Evolutionary conservation across 1,140 invertebrate species (phyloP), one percentile per base, ranked within the genome.

Genomic region (Propsilocerus akamusi): DNA sequence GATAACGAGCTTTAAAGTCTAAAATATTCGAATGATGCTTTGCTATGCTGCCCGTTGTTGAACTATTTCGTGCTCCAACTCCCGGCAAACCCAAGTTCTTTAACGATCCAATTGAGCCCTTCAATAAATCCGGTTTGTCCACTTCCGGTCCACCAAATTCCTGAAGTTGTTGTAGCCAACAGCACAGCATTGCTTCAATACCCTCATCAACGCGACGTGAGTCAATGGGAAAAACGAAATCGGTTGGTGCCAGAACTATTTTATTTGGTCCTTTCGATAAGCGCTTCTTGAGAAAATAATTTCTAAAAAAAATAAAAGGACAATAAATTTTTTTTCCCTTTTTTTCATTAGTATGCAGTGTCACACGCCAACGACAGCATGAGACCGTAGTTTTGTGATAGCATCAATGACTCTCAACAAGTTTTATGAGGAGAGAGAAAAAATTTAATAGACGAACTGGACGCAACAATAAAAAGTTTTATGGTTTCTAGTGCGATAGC

Each of bases 111-210:
- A 80, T 75, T 7, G 83, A 83, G 2, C 80, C 81, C 59, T 83
- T 81, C 0, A 88, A 69, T 34, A 87, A 65, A 63, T 87, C 86
- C 0, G 86, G 84, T 54, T 84, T 86, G 50, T 86, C 84, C 11
- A 81, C 78, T 63, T 83, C 81, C 0, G 81, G 80, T 0, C 79
- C 81, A 12, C 78, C 81, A 52, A 84, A 83, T 57, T 84, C 83
- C 59, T 83, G 83, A 14, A 85, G 64, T 60, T 84, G 81, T 61
- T 85, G 81, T 24, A 85, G 64, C 80, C 82, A 83, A 58, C 80
- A 85, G 54, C 80, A 83, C 4, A 86, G 68, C 81, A 86, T 83
- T 7, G 79, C 78, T 59, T 85, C 82, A 60, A 86, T 85, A 24
- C 82, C 82, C 61, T 84, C 82, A 54, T 84, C 82, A 30, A 86